Evolutionary conservation across 2,888 invertebrate species (phyloP), one percentile per base, ranked within the genome.

Genomic region (Linnaemya vulpina): DNA sequence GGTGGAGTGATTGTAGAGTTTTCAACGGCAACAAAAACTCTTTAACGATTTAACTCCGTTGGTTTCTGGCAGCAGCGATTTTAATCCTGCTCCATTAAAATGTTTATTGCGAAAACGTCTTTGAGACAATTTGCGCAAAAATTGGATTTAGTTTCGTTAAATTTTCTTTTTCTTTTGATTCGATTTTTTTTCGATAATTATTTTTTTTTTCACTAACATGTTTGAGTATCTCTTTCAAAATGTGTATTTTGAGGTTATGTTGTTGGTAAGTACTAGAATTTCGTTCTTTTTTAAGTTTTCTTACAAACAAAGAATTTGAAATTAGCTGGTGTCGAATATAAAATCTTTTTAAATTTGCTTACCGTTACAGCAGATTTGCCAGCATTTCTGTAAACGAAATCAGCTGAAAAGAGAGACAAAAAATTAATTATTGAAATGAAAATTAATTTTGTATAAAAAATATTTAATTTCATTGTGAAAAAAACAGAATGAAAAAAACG

Each of bases 181-280:
- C 15, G 30, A 15, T 46, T 1, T 30, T 30, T 30, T 30, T 30
- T 30, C 30, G 2, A 0, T 30, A 58, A 43, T 46, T 60, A 9
- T 17, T 22, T 62, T 22, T 67, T 77, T 58, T 0, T 2, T 17
- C 38, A 55, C 43, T 63, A 79, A 75, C 63, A 63, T 30, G 25
- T 20, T n/a, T 62, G n/a, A 22, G 7, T 15, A 20, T 63, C 5
- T 65, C 58, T 38, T 74, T 3, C 1, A 74, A 22, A 76, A 84
- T 83, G 71, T 89, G 67, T 83, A 83, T 73, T 78, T 83, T 74
- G 77, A 62, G 77, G 67, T 83, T 65, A 60, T 15, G 62, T 73
- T 77, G 77, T 83, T 78, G 83, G 83, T 83, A 83, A 83, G 83
- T 83, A 83, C 51, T 73, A 60, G 65, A n/a, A n/a, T n/a, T n/a